Evolutionary conservation across 2,113 vertebrate genomes (phyloP).

Genomic region (Platanista minor): DNA sequence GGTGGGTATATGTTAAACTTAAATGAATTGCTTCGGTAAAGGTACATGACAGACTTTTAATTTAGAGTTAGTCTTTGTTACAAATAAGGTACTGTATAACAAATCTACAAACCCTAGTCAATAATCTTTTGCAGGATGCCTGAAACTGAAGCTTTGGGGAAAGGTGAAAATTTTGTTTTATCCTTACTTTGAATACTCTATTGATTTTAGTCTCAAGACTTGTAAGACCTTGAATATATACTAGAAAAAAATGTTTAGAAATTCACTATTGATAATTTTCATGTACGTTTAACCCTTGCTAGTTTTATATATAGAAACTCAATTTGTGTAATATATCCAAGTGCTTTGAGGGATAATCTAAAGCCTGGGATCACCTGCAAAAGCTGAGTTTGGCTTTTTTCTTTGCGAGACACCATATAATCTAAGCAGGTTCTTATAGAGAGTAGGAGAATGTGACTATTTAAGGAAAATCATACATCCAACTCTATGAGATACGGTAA

Average conservation of each 20-base stretch:
- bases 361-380: neutral
- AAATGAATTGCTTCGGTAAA: neutral
- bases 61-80: neutral
- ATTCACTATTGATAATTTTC: neutral
- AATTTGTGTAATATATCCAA: neutral
- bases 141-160: neutral
- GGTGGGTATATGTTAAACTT: neutral
- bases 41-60: neutral
- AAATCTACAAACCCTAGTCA: neutral
- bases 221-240: neutral
- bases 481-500: neutral
- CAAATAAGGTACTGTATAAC: neutral
- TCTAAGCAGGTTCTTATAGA: neutral
- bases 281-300: neutral
- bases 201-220: neutral
- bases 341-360: neutral
- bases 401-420: neutral
- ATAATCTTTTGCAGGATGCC: neutral
- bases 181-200: neutral
- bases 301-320: neutral
- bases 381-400: neutral
- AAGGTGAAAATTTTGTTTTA: neutral
- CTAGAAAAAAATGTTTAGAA: neutral
- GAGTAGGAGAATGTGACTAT: neutral
- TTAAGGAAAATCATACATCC: neutral